A percentile compares a stretch with the other conserved stretches of the same genome.
Evolutionary conservation across 2,797 vertebrate species (phyloP).

Genomic region (Poecilia picta): DNA sequence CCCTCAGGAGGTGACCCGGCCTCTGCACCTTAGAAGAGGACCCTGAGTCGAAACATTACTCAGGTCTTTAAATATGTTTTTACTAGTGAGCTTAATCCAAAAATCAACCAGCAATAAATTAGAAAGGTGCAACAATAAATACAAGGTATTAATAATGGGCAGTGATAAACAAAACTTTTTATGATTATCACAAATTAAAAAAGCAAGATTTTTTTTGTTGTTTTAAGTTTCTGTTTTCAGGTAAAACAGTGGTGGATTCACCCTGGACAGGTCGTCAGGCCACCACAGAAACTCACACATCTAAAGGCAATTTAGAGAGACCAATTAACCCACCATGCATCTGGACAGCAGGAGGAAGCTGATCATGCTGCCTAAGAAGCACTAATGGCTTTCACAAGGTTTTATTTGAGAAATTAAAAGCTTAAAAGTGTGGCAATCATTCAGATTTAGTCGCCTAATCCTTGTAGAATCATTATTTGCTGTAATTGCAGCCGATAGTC

Average conservation of each 20-base stretch:
- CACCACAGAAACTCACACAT: not conserved
- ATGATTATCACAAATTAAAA: not conserved
- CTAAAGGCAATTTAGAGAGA: not conserved
- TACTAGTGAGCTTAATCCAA: not conserved
- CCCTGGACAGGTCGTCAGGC: not conserved
- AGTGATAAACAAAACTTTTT: not conserved
- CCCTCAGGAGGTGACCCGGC: conserved; percentile 69
- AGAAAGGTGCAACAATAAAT: not conserved
- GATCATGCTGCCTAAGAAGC: not conserved
- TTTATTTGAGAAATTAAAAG: not conserved
- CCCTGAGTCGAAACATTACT: conserved; percentile 34
- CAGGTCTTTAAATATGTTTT: not conserved
- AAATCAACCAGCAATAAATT: not conserved
- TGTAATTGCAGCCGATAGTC: not conserved
- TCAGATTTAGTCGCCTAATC: not conserved
- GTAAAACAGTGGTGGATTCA: not conserved
- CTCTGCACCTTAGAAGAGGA: conserved; percentile 61
- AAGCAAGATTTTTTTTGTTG: not conserved
- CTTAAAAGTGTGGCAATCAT: not conserved
- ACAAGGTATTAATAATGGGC: not conserved
- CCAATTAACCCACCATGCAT: not conserved
- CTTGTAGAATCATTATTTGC: not conserved
- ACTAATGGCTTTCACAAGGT: not conserved
- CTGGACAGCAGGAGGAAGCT: not conserved
- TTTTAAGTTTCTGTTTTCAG: not conserved